Evolutionary conservation across 2,797 vertebrate species (phyloP).

Genomic region (Pangasius mekongensis): DNA sequence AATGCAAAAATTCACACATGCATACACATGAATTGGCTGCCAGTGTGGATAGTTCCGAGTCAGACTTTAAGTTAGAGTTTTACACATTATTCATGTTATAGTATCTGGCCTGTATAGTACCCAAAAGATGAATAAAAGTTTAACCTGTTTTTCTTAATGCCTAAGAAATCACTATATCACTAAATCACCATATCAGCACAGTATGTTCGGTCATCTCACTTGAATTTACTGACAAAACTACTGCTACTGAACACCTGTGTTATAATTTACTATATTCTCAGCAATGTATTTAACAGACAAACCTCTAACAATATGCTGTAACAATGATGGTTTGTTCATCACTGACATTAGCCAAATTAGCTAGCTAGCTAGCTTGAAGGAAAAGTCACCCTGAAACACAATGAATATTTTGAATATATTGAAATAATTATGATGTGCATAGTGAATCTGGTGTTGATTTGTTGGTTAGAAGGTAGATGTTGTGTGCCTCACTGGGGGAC

Average conservation of each 20-base stretch:
- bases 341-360: background rate
- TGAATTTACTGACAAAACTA: background rate
- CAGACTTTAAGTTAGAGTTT: conserved; percentile 55
- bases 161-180: background rate
- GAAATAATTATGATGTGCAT: background rate
- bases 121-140: background rate
- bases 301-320: background rate
- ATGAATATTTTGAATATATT: background rate
- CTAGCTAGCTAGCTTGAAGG: background rate
- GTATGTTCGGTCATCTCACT: background rate
- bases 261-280: background rate
- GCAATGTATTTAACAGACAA: background rate
- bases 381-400: background rate
- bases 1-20: conserved; percentile 65
- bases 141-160: background rate
- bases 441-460: background rate
- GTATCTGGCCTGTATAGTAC: background rate
- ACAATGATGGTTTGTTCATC: background rate
- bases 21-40: conserved; percentile 50
- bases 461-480: background rate
- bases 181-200: background rate
- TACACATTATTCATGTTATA: conserved; percentile 47
- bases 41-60: conserved; percentile 5
- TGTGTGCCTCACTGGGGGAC: background rate
- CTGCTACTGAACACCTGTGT: background rate